phyloP scores from a whole-genome alignment of 2,888 invertebrate species.

The Dione vanillae region DNA sequence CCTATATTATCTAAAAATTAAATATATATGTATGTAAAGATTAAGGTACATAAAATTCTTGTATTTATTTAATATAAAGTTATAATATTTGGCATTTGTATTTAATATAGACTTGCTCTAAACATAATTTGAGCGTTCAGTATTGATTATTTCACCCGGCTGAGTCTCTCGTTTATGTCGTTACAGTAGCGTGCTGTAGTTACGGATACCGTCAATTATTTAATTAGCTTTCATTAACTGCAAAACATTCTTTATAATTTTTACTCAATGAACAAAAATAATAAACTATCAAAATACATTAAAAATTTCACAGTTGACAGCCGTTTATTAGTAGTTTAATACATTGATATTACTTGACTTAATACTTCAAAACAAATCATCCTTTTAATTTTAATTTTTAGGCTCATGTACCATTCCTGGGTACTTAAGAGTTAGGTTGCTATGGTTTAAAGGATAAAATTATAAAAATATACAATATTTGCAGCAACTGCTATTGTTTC shows the following conservation, averaged over 20 bases:
- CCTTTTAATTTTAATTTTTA: too few species aligned
- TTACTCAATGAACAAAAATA: conserved; percentile 38
- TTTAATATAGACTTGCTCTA: too few species aligned
- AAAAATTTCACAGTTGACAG: conserved; percentile 20
- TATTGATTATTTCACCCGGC: neutral
- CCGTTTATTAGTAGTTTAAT: too few species aligned
- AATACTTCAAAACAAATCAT: too few species aligned
- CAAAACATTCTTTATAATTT: conserved; percentile 45
- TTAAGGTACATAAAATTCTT: too few species aligned
- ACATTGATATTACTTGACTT: neutral
- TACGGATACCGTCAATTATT: conserved; percentile 70
- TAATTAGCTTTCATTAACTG: conserved; percentile 63
- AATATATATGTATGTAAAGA: too few species aligned
- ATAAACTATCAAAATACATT: conserved; percentile 28
- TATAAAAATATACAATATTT: conserved; percentile 39
- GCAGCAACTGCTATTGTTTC: conserved; percentile 47
- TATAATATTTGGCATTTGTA: too few species aligned
- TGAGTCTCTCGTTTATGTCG: conserved; percentile 9
- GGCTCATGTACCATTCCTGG: too few species aligned
- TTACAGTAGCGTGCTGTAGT: conserved; percentile 6
- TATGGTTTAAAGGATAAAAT: conserved; percentile 29
- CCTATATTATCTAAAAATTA: too few species aligned
- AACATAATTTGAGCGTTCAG: neutral
- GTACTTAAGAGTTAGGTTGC: neutral
- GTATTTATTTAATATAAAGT: too few species aligned